phyloP scores from a whole-genome alignment of 2,797 vertebrate genomes.

The Masticophis lateralis region DNA sequence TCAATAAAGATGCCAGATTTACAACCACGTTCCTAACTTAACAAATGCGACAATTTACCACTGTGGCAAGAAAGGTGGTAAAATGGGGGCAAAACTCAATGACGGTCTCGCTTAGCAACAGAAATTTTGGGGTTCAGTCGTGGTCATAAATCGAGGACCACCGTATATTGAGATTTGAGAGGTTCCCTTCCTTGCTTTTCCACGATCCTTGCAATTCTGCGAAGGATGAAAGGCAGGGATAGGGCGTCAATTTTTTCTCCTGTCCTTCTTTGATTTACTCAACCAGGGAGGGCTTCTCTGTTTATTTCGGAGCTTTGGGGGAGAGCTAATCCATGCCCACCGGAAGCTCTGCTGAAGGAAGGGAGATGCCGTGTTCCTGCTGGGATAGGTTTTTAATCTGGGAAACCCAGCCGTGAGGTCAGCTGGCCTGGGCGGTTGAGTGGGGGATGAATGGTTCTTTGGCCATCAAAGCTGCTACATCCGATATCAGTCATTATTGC shows the following conservation, averaged over 20 bases:
- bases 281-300: background rate
- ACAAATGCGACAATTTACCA: accelerated
- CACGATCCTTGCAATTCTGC: background rate
- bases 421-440: background rate
- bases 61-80: background rate
- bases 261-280: background rate
- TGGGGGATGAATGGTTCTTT: background rate
- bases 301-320: background rate
- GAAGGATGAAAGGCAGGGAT: background rate
- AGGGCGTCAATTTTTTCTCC: background rate
- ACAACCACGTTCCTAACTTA: background rate
- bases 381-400: constrained; percentile 8
- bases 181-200: background rate
- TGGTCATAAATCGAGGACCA: background rate
- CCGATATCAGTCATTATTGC: background rate
- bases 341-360: background rate
- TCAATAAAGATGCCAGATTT: background rate
- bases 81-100: background rate
- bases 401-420: background rate
- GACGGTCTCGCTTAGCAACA: background rate
- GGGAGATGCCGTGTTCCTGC: background rate
- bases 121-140: too few species aligned
- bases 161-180: background rate
- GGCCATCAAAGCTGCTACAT: too few species aligned
- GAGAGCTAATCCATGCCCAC: background rate